Conservation (phyloP, 2,888 invertebrate species). For the Charanyca ferruginea region DNA sequence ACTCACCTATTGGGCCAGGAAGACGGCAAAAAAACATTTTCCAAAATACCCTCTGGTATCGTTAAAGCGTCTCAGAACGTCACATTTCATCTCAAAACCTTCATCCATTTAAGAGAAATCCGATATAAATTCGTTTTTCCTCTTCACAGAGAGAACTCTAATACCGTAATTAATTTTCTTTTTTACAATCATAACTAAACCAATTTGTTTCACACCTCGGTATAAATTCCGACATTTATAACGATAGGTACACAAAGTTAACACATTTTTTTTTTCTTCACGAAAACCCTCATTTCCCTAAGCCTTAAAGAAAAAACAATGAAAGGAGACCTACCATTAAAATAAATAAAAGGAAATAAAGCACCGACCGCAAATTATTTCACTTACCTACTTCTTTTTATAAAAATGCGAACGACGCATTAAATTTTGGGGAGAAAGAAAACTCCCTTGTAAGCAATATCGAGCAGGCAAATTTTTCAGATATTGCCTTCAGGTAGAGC, state of each 20-base stretch:
- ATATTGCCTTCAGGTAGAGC: constrained; percentile 91
- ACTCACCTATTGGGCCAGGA: background rate
- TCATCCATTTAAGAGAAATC: constrained; percentile 56
- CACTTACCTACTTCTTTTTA: constrained; percentile 91
- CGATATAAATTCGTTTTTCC: constrained; percentile 58
- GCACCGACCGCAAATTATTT: constrained; percentile 90
- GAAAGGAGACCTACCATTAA: constrained; percentile 89
- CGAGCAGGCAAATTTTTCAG: constrained; percentile 91
- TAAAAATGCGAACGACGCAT: constrained; percentile 91
- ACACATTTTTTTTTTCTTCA: constrained; percentile 82
- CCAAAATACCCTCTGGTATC: background rate
- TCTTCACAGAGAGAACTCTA: constrained; percentile 55
- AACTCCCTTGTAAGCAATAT: constrained; percentile 91
- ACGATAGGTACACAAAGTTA: constrained; percentile 78
- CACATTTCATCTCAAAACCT: constrained; percentile 50
- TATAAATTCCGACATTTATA: constrained; percentile 80
- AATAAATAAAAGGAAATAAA: constrained; percentile 91
- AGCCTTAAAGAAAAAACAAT: constrained; percentile 86
- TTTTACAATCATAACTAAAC: constrained; percentile 78
- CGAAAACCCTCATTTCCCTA: constrained; percentile 80
- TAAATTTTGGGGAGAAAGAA: constrained; percentile 91
- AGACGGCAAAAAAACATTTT: background rate
- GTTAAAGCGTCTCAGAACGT: constrained; percentile 37
- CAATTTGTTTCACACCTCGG: constrained; percentile 81
- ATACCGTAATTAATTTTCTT: constrained; percentile 77